phyloP scores from a whole-genome alignment of 2,797 vertebrate species.

The Falco biarmicus region DNA sequence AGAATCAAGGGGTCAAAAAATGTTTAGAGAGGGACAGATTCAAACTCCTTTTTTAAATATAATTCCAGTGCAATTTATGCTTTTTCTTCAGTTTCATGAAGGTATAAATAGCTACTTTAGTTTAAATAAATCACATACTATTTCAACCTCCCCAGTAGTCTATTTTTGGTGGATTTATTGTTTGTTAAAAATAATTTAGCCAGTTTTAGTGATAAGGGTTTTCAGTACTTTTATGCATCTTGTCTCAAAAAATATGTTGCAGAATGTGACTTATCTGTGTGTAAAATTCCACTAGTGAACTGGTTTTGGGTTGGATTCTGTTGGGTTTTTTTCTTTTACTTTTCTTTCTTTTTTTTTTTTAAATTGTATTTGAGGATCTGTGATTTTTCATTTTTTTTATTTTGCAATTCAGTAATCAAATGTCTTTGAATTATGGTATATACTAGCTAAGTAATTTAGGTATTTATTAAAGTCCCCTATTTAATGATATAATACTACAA shows the following conservation, averaged over 20 bases:
- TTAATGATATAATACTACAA: background rate
- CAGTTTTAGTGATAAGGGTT: background rate
- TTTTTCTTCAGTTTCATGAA: background rate
- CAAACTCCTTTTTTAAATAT: background rate
- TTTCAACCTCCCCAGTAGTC: background rate
- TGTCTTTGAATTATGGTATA: background rate
- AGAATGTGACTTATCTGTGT: background rate
- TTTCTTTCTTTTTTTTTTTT: background rate
- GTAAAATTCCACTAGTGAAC: background rate
- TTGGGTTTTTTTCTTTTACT: background rate
- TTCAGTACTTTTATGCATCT: background rate
- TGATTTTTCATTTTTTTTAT: accelerated
- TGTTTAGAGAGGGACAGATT: background rate
- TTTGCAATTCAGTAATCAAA: background rate
- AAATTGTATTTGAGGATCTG: background rate
- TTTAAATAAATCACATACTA: background rate
- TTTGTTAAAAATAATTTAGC: background rate
- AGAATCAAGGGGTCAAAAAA: background rate
- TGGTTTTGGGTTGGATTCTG: background rate
- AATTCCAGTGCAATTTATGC: background rate
- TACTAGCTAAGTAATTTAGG: background rate
- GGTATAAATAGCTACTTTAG: background rate
- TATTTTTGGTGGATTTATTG: background rate
- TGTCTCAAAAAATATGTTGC: background rate
- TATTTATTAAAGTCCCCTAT: background rate